Base-by-base conservation (phyloP, 2,113 vertebrate genomes). In the Scatophagus argus region DNA sequence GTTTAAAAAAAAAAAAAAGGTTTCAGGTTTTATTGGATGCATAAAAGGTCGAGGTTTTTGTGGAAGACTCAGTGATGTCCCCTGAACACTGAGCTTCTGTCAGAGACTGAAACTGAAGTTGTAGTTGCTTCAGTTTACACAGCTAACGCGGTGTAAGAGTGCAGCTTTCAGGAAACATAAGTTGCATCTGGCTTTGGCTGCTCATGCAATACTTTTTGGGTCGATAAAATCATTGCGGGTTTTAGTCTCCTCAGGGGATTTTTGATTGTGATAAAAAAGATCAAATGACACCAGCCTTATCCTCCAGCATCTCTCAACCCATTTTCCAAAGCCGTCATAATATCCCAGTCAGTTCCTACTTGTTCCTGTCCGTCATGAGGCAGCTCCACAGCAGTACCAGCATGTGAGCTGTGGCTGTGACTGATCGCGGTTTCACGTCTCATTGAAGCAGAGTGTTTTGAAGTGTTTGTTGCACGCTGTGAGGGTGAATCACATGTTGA, bases 341-440 rank as follows among this genome's bases (percentile, higher is more conserved):
- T 23, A 39, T 58, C 41, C 3, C 10, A 44, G 64, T 44, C 34
- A 32, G 47, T 34, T 61, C 17, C 31, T 46, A 55, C 69, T 39
- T 67, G 32, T 47, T 58, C 32, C 55, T 1, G 47, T 47, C 64
- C 23, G 0, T 81, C 59, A 71, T 32, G 32, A 23, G 41, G 36
- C 11, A 5, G 13, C 19, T 34, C 49, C n/a, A 9, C 31, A n/a
- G n/a, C 43, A 38, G 56, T n/a, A 34, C 44, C 0, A 27, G 31
- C 27, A 61, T 43, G 6, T 39, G 43, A 71, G 19, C 71, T 12
- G 56, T 11, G 27, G 44, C 63, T 43, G 81, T 60, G 47, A 51
- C 63, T 27, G 81, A 73, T 49, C 36, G 64, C 34, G 69, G 64
- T 70, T 83, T 87, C 56, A 51, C 12, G 5, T 79, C 76, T 74